phyloP scores from a whole-genome alignment of 2,113 vertebrate genomes.

The Ctenodactylus gundi region DNA sequence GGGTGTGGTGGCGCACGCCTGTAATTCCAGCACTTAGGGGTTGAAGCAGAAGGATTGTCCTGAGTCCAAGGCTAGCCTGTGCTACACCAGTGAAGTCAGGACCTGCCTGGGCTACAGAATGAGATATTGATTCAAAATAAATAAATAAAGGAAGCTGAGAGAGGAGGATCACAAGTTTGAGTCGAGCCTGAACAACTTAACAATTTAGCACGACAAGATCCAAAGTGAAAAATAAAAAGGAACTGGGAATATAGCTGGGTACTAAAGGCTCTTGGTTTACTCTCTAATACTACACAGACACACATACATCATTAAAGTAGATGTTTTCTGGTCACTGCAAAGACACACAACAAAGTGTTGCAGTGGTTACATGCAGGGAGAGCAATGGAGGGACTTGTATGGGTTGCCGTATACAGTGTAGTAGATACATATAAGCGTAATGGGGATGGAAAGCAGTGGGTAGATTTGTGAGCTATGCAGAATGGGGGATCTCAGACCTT shows the following conservation, averaged over 20 bases:
- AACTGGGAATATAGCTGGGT: background rate
- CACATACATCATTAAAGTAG: background rate
- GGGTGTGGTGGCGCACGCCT: too few relatives aligned
- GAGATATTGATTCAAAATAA: too few relatives aligned
- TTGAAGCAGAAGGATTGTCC: too few relatives aligned
- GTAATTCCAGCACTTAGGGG: too few relatives aligned
- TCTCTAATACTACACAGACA: too few relatives aligned
- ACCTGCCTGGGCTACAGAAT: too few relatives aligned
- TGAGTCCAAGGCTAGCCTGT: too few relatives aligned
- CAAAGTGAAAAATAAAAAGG: background rate
- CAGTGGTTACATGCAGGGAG: background rate
- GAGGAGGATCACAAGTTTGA: background rate
- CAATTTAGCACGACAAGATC: background rate
- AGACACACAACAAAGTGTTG: background rate
- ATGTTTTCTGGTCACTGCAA: slow-evolving; percentile 6
- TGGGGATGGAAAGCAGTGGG: background rate
- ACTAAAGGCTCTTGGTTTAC: background rate
- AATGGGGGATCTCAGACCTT: background rate
- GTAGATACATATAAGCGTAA: background rate
- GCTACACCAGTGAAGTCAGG: too few relatives aligned
- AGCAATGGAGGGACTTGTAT: background rate
- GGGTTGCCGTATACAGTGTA: background rate
- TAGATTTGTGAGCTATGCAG: background rate
- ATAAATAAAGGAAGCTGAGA: background rate
- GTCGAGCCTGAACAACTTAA: background rate